Base-by-base conservation (phyloP, 2,888 invertebrate species). In the Dasypolia templi region DNA sequence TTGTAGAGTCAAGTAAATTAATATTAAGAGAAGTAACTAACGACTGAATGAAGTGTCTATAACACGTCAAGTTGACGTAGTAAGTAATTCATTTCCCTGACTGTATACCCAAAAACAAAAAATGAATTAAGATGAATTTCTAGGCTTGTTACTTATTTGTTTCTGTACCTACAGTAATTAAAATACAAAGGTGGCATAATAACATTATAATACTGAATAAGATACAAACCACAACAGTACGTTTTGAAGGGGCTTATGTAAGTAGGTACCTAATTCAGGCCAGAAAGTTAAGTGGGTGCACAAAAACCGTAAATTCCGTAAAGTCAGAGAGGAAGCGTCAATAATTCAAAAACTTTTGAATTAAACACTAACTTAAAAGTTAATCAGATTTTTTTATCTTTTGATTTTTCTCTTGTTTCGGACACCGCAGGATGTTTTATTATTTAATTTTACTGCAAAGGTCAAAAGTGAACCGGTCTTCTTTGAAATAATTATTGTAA, bases 151-250 rank as follows among this genome's bases (percentile, higher is more conserved):
- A 35, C 11, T 12, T 49, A 51, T n/a, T 14, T 55, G 14, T 65
- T 26, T 64, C 26, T 71, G 19, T 11, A 39, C 2, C n/a, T 53
- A 14, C 3, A 29, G 26, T 73, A 76, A 35, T 39, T 44, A 26
- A 58, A 51, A 74, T 51, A 5, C 64, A 79, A 75, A 79, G 39
- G 69, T 59, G 26, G 14, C n/a, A 56, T 80, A 72, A 75, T 75
- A 70, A 84, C 65, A 80, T 80, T 65, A 68, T 56, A 83, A 80
- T 84, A 61, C 58, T 39, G 72, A 72, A 83, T 62, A 70, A 75
- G 63, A 55, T 74, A 62, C 53, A 49, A 67, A 55, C 46, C 55
- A 75, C 79, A 84, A 51, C 76, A 61, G 66, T 76, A 65, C 46
- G 61, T 73, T 83, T 72, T 49, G 68, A 83, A 56, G 62, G 32